phyloP scores from a whole-genome alignment of 2,888 invertebrate species.

The Apomyelois bistriatella region DNA sequence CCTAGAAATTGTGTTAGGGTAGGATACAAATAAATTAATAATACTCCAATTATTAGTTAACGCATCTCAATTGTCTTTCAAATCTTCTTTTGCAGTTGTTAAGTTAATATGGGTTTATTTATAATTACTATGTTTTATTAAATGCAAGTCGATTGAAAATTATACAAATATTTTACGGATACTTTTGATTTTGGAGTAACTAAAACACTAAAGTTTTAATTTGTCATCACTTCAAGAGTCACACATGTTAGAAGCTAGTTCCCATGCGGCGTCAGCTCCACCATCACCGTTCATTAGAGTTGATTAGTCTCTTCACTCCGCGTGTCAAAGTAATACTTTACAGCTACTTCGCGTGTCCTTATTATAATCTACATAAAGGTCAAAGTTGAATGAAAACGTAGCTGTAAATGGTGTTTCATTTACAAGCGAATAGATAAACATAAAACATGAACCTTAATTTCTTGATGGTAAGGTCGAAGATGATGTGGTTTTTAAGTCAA shows the following conservation, averaged over 20 bases:
- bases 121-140: no score
- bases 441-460: background rate
- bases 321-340: slow-evolving; percentile 1
- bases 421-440: background rate
- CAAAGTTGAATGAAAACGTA: slow-evolving; percentile 8
- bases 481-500: background rate
- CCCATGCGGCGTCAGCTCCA: slow-evolving; percentile 19
- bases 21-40: no score
- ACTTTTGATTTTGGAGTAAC: no score
- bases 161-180: no score
- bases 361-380: background rate
- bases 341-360: background rate
- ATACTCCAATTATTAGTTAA: no score
- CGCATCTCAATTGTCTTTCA: no score
- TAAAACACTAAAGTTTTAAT: background rate
- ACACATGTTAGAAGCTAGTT: slow-evolving; percentile 14
- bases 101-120: no score
- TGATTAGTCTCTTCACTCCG: slow-evolving; percentile 19
- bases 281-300: slow-evolving; percentile 22
- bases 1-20: no score
- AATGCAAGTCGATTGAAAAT: no score
- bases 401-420: slow-evolving; percentile 3
- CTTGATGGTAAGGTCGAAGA: background rate
- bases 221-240: background rate
- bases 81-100: no score